Evolutionary conservation across 2,888 invertebrate genomes (phyloP).

Genomic region (Abscondita cerata): DNA sequence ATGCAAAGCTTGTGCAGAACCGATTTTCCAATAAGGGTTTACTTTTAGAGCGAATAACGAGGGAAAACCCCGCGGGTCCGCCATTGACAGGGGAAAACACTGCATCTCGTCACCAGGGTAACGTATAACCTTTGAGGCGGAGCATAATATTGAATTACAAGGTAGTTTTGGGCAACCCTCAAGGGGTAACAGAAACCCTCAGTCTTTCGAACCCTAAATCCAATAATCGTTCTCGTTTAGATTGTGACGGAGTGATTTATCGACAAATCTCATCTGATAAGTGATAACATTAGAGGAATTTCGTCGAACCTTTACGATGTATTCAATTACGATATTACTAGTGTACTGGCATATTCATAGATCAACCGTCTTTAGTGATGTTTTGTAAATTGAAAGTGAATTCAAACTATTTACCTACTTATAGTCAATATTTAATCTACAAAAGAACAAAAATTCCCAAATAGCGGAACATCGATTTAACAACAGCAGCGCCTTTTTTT

Average conservation of each 20-base stretch:
- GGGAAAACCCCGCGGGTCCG: slow-evolving; percentile 43
- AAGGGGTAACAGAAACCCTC: slow-evolving; percentile 27
- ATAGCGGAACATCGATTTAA: too few relatives aligned
- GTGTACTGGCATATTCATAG: too few relatives aligned
- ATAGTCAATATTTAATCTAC: too few relatives aligned
- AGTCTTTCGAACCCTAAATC: slow-evolving; percentile 50
- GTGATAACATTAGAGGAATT: slow-evolving; percentile 50
- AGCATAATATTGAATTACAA: slow-evolving; percentile 49
- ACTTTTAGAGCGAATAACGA: slow-evolving; percentile 34
- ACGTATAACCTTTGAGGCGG: slow-evolving; percentile 54
- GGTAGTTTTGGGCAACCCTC: slow-evolving; percentile 31
- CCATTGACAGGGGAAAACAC: slow-evolving; percentile 50
- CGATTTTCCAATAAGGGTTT: slow-evolving; percentile 30
- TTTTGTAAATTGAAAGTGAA: too few relatives aligned
- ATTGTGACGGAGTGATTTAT: slow-evolving; percentile 56
- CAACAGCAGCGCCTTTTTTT: too few relatives aligned
- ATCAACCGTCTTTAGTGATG: too few relatives aligned
- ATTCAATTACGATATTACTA: slow-evolving; percentile 28
- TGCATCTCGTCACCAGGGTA: slow-evolving; percentile 46
- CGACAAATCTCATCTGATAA: slow-evolving; percentile 54
- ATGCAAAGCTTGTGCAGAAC: slow-evolving; percentile 36
- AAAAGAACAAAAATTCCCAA: too few relatives aligned
- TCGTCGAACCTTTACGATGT: slow-evolving; percentile 33
- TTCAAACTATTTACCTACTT: too few relatives aligned
- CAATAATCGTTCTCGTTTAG: slow-evolving; percentile 56